phyloP scores from a whole-genome alignment of 2,113 vertebrate genomes.

The Agelaius tricolor region DNA sequence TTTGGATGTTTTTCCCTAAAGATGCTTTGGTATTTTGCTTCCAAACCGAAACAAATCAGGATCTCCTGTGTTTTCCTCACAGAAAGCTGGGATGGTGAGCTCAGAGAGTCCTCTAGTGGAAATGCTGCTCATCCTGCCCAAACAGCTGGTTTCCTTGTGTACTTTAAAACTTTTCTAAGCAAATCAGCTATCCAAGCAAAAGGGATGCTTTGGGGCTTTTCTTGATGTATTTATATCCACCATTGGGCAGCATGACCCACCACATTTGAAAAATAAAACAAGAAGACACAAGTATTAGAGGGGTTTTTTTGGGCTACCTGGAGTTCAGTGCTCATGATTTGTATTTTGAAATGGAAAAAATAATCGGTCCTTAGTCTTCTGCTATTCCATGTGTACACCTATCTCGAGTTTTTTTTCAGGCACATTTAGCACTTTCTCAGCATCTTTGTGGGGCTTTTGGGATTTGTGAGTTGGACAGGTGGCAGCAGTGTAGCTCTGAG shows the following conservation, averaged over 20 bases:
- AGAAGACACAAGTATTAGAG: not conserved
- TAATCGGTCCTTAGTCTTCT: rapidly evolving
- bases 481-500: not conserved
- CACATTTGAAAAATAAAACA: not conserved
- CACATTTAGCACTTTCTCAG: not conserved
- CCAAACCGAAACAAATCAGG: not conserved
- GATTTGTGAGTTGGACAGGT: not conserved
- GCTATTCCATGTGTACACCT: not conserved
- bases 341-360: not conserved
- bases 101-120: not conserved
- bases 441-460: not conserved
- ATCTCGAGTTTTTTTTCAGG: not conserved
- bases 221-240: not conserved
- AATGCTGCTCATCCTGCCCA: not conserved
- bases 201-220: not conserved
- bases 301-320: not conserved
- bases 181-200: not conserved
- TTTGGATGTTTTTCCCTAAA: not conserved
- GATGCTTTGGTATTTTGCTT: not conserved
- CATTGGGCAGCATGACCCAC: not conserved
- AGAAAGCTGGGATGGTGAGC: not conserved
- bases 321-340: not conserved
- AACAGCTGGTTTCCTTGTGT: not conserved
- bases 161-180: not conserved
- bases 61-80: not conserved